These are phyloP conservation scores for Nebria salina DNA, from an alignment of 2,888 invertebrate species.

Conservation along the genomic window DNA sequence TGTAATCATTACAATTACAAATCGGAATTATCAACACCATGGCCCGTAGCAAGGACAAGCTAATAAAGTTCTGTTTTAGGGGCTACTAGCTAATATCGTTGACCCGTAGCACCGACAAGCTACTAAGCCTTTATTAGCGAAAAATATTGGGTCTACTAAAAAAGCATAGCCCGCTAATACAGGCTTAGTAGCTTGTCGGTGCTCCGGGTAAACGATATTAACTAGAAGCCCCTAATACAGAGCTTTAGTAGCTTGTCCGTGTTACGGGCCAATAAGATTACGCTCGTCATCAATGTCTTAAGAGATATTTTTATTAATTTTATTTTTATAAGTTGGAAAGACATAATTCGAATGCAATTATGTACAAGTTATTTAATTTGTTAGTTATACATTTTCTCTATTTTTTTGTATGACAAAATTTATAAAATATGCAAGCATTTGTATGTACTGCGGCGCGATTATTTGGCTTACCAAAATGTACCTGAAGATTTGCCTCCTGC, in stretches of 20 bases:
- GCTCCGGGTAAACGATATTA: too few relatives aligned
- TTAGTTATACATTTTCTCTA: not conserved
- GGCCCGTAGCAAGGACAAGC: too few relatives aligned
- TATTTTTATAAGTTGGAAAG: constrained; percentile 20
- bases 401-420: constrained; percentile 21
- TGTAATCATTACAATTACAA: constrained; percentile 3
- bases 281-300: constrained; percentile 31
- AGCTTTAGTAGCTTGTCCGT: too few relatives aligned
- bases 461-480: constrained; percentile 77
- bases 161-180: not conserved
- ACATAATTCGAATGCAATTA: constrained; percentile 25
- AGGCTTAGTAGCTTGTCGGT: too few relatives aligned
- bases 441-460: not conserved
- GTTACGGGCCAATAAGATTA: not conserved
- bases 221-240: too few relatives aligned
- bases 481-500: constrained; percentile 90
- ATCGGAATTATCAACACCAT: constrained; percentile 10
- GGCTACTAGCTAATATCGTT: too few relatives aligned
- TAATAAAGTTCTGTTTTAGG: too few relatives aligned
- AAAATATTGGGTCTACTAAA: too few relatives aligned
- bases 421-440: constrained; percentile 33
- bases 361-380: constrained; percentile 34
- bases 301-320: constrained; percentile 11
- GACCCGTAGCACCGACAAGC: too few relatives aligned
- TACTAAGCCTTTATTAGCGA: too few relatives aligned